Percentiles rank a stretch among this genome's conserved stretches.
These are phyloP conservation scores for Drosophila austrosaltans DNA, from an alignment of 2,888 invertebrate genomes.

Conservation along the genomic window DNA sequence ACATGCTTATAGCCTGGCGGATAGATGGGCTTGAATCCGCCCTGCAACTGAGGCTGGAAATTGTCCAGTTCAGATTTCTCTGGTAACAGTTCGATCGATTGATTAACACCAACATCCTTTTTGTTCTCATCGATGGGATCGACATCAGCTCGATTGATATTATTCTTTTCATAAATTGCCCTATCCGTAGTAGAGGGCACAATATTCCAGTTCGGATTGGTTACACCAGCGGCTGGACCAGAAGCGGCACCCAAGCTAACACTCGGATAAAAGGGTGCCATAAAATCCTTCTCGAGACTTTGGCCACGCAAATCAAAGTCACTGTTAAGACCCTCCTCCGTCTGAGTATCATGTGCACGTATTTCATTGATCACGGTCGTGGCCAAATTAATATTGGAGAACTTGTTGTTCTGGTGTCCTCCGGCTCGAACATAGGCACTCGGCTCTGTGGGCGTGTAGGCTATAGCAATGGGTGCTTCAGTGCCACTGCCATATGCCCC, in stretches of 20 bases:
- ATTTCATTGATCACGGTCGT: constrained; percentile 84
- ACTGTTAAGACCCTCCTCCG: constrained; percentile 75
- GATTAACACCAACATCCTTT: constrained; percentile 43
- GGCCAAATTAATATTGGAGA: constrained; percentile 84
- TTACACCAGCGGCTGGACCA: constrained; percentile 45
- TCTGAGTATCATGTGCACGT: constrained; percentile 77
- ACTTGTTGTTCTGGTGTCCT: constrained; percentile 51
- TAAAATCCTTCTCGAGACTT: constrained; percentile 85
- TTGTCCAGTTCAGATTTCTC: constrained; percentile 86
- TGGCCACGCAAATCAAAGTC: constrained; percentile 82
- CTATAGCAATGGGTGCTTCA: constrained; percentile 87
- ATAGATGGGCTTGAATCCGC: constrained; percentile 89
- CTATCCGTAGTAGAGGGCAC: constrained; percentile 81
- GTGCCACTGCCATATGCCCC: constrained; percentile 83
- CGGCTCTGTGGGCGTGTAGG: constrained; percentile 86
- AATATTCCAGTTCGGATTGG: constrained; percentile 86
- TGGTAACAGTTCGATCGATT: constrained; percentile 80
- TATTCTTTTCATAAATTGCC: constrained; percentile 78
- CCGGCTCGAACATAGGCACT: constrained; percentile 62
- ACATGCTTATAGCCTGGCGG: constrained; percentile 80
- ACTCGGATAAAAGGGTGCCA: constrained; percentile 89
- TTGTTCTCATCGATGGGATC: constrained; percentile 39
- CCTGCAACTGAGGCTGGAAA: constrained; percentile 88
- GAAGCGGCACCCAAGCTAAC: constrained; percentile 85
- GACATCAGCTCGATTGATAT: constrained; percentile 81